These are phyloP conservation scores for Tetranychus piercei DNA, from an alignment of 2,888 invertebrate species.

Conservation along the genomic window DNA sequence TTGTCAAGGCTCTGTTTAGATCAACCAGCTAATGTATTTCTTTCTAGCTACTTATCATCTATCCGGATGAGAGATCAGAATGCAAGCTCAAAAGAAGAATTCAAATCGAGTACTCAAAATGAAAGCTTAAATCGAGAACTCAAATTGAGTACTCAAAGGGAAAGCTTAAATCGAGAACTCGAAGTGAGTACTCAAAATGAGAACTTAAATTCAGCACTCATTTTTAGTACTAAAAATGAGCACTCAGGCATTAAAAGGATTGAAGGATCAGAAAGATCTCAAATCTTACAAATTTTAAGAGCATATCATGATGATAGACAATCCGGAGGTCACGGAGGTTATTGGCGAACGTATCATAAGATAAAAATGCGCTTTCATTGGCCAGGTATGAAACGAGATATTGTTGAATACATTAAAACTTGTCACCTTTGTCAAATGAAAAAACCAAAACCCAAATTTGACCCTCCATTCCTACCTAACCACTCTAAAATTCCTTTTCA, in stretches of 20 bases:
- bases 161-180: background rate
- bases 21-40: background rate
- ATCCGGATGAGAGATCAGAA: background rate
- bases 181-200: background rate
- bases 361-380: background rate
- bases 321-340: slow-evolving; percentile 1
- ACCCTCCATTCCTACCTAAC: background rate
- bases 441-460: background rate
- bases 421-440: background rate
- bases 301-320: slow-evolving; percentile 6
- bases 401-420: background rate
- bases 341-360: slow-evolving; percentile 1
- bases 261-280: background rate
- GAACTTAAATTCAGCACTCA: background rate
- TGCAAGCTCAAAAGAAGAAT: background rate
- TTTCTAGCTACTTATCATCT: too few species aligned
- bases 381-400: background rate
- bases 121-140: background rate
- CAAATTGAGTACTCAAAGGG: background rate
- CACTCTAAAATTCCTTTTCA: slow-evolving; percentile 4
- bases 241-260: background rate
- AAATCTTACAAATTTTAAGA: background rate
- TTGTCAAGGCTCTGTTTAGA: background rate
- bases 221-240: background rate
- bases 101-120: background rate